A percentile compares a stretch with the other conserved stretches of the same genome.
phyloP scores from a whole-genome alignment of 30 jellyfish, hydroid and myxozoan genomes.

The Nemopilema nomurai region DNA sequence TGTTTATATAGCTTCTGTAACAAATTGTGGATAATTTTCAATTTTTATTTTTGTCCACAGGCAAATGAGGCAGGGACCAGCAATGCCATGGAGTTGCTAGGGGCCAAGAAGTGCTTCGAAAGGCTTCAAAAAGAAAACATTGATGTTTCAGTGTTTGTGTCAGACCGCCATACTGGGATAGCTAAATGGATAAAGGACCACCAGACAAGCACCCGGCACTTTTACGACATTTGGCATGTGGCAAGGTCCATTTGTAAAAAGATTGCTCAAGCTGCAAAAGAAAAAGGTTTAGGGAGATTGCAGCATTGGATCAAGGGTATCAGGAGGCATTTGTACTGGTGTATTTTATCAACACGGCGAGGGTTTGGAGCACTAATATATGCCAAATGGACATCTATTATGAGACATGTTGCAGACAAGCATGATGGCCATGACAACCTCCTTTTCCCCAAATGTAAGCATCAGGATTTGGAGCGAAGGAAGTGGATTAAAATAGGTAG shows the following conservation, averaged over 20 bases:
- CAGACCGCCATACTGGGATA: constrained; percentile 32
- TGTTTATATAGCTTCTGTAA: not conserved
- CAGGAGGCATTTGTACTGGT: constrained; percentile 42
- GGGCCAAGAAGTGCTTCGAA: constrained; percentile 18
- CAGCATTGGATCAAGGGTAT: constrained; percentile 19
- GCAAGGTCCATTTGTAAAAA: constrained; percentile 23
- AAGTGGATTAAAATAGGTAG: constrained; percentile 44
- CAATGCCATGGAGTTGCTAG: constrained; percentile 12
- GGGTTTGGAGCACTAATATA: constrained; percentile 24
- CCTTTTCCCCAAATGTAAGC: constrained; percentile 30
- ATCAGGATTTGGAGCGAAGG: constrained; percentile 33
- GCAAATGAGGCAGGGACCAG: constrained; percentile 41
- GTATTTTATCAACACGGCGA: constrained; percentile 16
- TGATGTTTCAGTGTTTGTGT: constrained; percentile 3
- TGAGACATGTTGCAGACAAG: constrained; percentile 39
- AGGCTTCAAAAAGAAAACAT: not conserved
- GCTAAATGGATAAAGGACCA: constrained; percentile 29
- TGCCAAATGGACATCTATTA: constrained; percentile 46
- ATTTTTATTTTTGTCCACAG: not conserved
- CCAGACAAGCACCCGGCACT: constrained; percentile 5
- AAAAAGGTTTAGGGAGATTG: not conserved
- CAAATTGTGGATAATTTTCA: not conserved
- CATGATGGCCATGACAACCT: constrained; percentile 26
- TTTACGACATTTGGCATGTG: constrained; percentile 55
- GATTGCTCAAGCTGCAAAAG: constrained; percentile 24